These are phyloP conservation scores for Alectoris magna DNA, from an alignment of 2,797 vertebrate genomes.

Conservation along the genomic window DNA sequence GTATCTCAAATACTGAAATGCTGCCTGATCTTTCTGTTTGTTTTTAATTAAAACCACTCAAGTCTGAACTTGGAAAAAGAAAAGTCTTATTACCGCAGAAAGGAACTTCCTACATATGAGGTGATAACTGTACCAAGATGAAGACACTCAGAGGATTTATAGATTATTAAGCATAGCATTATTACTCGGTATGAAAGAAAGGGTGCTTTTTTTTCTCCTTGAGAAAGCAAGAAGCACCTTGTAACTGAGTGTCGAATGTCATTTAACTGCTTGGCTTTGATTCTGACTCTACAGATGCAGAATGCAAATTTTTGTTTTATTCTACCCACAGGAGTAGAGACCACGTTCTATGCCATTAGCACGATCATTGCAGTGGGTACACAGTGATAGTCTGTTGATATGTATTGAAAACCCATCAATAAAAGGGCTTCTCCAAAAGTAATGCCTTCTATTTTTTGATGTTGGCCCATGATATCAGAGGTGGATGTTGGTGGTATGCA, in stretches of 20 bases:
- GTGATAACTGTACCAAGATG: neutral
- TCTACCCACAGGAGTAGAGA: neutral
- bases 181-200: neutral
- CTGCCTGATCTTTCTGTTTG: neutral
- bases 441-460: neutral
- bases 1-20: neutral
- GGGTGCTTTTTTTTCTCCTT: neutral
- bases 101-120: neutral
- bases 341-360: neutral
- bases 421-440: neutral
- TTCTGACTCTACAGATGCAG: neutral
- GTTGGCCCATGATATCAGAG: neutral
- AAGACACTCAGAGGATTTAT: neutral
- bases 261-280: neutral
- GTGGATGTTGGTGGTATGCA: neutral
- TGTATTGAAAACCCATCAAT: neutral
- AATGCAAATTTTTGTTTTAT: neutral
- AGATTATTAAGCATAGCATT: neutral
- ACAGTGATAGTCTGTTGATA: neutral
- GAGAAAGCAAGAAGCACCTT: neutral
- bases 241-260: neutral
- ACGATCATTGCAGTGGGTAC: neutral
- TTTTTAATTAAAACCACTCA: slow-evolving; percentile 21
- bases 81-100: neutral
- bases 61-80: neutral